Evolutionary conservation across 2,888 invertebrate genomes (phyloP), one percentile per base, ranked within the genome.

Genomic region (Aspidiotus rigidus): DNA sequence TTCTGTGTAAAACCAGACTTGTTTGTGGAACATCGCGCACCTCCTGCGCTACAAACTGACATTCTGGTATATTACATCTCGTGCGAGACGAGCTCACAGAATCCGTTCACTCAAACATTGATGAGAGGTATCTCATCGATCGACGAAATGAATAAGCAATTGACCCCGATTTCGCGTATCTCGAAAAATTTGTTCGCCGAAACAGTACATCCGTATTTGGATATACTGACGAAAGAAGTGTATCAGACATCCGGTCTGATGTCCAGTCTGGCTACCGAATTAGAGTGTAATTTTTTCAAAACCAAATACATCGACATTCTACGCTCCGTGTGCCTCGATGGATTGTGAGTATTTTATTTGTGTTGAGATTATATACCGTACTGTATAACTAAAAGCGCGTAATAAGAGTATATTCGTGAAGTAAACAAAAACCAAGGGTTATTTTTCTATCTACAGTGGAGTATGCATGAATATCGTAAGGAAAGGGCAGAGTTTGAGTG

Each of bases 1-100:
- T 84, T 92, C 28, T 93, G 93, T 79, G 85, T 89, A 74, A 87
- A 89, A 74, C 93, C 93, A 9, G 90, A 92, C 75, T 83, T 86
- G 70, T 93, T 89, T 77, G 81, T 93, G 64, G 74, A 74, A 63
- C 73, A 72, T 53, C 73, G 73, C 72, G 74, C 72, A 61, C 73
- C 74, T 15, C 74, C 74, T 11, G 72, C 74, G n/a, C 67, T 77
- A 16, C 81, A 16, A 83, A 84, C 74, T 83, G 86, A 85, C 79
- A 83, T 85, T 73, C 82, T 89, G 71, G 82, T 86, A 74, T 90
- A 89, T 79, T 93, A 92, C 79, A 85, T 90, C 64, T 88, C 88
- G 75, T 93, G 92, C 80, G 89, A 90, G 77, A 85, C 86, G 74
- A 86, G 87, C 0, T 85, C 87, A 56, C 87, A 86, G 72, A 87